Percentiles rank a stretch among this genome's conserved stretches.
Conservation (phyloP, 2,797 vertebrate species). For the Enteromius treurensis region DNA sequence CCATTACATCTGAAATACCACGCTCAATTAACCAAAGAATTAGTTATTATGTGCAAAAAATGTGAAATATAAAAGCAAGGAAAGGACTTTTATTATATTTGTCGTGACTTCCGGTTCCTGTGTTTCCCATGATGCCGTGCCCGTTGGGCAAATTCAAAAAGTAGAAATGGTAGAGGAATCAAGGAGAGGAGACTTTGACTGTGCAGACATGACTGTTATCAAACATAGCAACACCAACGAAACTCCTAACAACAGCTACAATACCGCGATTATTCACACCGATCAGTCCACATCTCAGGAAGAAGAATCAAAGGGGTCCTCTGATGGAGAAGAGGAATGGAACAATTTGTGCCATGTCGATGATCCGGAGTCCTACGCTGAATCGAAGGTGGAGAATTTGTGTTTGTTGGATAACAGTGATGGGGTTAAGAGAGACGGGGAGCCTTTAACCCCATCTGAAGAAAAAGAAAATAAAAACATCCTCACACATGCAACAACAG, state of each 20-base stretch:
- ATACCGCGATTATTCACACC: background rate
- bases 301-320: background rate
- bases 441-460: background rate
- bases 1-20: background rate
- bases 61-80: background rate
- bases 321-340: background rate
- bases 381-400: background rate
- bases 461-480: slow-evolving; percentile 18
- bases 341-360: slow-evolving; percentile 6
- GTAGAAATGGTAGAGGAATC: slow-evolving; percentile 62
- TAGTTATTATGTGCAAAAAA: background rate
- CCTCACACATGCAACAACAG: background rate
- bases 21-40: accelerated
- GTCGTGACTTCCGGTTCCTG: background rate
- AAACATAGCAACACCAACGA: background rate
- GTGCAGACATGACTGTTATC: slow-evolving; percentile 5
- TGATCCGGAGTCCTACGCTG: background rate
- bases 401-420: background rate
- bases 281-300: background rate
- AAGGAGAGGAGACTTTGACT: background rate
- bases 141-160: slow-evolving; percentile 73
- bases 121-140: slow-evolving; percentile 75
- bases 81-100: background rate
- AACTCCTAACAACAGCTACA: background rate
- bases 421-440: background rate